phyloP scores from a whole-genome alignment of 2,113 vertebrate genomes.

The Chamaea fasciata region DNA sequence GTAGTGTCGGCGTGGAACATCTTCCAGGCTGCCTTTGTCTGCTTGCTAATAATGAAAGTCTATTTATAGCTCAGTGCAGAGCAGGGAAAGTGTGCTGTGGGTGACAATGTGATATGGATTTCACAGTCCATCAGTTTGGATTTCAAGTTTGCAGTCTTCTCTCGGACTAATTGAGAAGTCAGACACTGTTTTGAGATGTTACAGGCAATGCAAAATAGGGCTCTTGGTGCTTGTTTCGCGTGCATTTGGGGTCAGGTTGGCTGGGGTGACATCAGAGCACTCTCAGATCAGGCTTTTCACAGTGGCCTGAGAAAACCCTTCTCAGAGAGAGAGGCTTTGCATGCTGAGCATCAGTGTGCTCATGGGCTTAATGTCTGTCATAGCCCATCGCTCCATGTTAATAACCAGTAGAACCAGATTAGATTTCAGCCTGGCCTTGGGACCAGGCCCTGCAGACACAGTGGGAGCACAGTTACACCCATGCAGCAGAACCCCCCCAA shows the following conservation, averaged over 20 bases:
- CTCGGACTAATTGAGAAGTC: slow-evolving; percentile 16
- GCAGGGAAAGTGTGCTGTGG: slow-evolving; percentile 44
- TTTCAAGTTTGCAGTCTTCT: slow-evolving; percentile 18
- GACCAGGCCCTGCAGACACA: not conserved
- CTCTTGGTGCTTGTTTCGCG: not conserved
- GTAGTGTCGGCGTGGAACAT: slow-evolving; percentile 15
- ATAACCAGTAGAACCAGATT: not conserved
- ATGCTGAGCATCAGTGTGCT: not conserved
- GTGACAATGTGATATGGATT: slow-evolving; percentile 56
- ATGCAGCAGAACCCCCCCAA: not conserved
- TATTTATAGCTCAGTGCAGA: slow-evolving; percentile 58
- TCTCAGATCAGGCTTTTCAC: slow-evolving; percentile 4
- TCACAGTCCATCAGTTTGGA: slow-evolving; percentile 55
- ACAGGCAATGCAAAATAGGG: slow-evolving; percentile 33
- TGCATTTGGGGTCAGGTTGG: slow-evolving; percentile 36
- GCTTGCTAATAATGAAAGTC: slow-evolving; percentile 56
- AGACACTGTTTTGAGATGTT: slow-evolving; percentile 25
- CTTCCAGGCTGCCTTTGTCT: slow-evolving; percentile 61
- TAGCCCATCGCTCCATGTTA: not conserved
- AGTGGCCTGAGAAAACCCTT: slow-evolving; percentile 39
- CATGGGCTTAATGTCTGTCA: not conserved
- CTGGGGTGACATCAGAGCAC: not conserved
- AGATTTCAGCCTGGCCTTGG: not conserved
- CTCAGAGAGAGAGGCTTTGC: not conserved
- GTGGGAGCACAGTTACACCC: not conserved